Evolutionary conservation across 92 coral and sea anemone species (phyloP).

Genomic region (Scolanthus callimorphus): DNA sequence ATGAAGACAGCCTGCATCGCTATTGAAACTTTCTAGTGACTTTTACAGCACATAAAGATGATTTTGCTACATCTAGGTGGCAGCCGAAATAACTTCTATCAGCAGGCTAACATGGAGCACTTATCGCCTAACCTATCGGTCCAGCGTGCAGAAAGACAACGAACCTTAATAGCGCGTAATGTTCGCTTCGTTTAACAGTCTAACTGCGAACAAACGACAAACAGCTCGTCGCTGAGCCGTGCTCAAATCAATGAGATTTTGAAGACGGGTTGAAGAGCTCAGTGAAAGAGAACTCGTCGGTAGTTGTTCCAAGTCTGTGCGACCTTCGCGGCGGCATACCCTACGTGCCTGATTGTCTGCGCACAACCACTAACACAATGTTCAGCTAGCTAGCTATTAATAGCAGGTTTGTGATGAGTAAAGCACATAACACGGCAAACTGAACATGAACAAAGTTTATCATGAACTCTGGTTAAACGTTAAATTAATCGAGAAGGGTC

Average conservation of each 20-base stretch:
- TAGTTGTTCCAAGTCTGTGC: background rate
- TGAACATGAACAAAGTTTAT: too few relatives aligned
- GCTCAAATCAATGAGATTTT: slow-evolving; percentile 15
- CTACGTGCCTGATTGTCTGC: too few relatives aligned
- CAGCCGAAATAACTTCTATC: background rate
- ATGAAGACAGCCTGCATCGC: too few relatives aligned
- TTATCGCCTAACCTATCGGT: background rate
- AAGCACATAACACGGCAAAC: too few relatives aligned
- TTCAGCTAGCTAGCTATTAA: too few relatives aligned
- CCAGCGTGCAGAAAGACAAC: slow-evolving; percentile 1
- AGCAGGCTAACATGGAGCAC: background rate
- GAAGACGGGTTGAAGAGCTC: slow-evolving; percentile 26
- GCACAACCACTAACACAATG: too few relatives aligned
- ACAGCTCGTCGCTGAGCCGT: background rate
- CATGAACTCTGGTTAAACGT: too few relatives aligned
- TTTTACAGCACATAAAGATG: too few relatives aligned
- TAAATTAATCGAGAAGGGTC: too few relatives aligned
- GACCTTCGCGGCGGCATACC: slow-evolving; percentile 6
- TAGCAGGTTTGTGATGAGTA: too few relatives aligned
- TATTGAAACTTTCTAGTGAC: too few relatives aligned
- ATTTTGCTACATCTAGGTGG: too few relatives aligned
- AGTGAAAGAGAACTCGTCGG: slow-evolving; percentile 1
- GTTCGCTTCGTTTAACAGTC: slow-evolving; percentile 2
- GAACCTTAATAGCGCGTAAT: background rate
- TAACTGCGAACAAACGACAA: slow-evolving; percentile 5